A percentile compares a stretch with the other conserved stretches of the same genome.
phyloP scores from a whole-genome alignment of 2,113 vertebrate species.

The Engystomops pustulosus region DNA sequence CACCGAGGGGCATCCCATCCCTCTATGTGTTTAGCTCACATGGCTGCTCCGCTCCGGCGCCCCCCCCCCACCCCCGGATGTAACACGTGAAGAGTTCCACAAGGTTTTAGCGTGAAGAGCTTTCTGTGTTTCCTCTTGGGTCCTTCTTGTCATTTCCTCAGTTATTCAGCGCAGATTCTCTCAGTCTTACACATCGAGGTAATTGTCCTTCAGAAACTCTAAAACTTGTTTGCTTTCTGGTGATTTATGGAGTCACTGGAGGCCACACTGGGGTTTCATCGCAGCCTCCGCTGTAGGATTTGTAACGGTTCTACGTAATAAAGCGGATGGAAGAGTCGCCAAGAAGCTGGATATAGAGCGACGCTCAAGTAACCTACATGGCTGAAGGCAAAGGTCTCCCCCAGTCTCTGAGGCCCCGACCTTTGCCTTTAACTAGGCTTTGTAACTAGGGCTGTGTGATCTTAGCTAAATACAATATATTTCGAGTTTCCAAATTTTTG shows the following conservation, averaged over 20 bases:
- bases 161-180: neutral
- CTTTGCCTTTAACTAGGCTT: too few relatives aligned
- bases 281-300: neutral
- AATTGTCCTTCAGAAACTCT: conserved; percentile 32
- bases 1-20: too few relatives aligned
- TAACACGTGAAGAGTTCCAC: neutral
- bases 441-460: too few relatives aligned
- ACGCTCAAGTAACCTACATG: too few relatives aligned
- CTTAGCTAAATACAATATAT: too few relatives aligned
- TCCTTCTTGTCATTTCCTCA: neutral
- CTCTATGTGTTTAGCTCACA: neutral
- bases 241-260: conserved; percentile 31
- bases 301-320: neutral
- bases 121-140: neutral
- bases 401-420: too few relatives aligned
- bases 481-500: too few relatives aligned
- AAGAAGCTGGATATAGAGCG: too few relatives aligned
- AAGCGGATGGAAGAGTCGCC: too few relatives aligned
- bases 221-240: neutral
- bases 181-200: neutral
- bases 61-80: too few relatives aligned
- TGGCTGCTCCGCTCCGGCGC: conserved; percentile 1
- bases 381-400: too few relatives aligned
- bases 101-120: conserved; percentile 20
- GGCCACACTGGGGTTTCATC: neutral